Base-by-base conservation (phyloP, 1,140 invertebrate genomes). In the Drosophila bocki region DNA sequence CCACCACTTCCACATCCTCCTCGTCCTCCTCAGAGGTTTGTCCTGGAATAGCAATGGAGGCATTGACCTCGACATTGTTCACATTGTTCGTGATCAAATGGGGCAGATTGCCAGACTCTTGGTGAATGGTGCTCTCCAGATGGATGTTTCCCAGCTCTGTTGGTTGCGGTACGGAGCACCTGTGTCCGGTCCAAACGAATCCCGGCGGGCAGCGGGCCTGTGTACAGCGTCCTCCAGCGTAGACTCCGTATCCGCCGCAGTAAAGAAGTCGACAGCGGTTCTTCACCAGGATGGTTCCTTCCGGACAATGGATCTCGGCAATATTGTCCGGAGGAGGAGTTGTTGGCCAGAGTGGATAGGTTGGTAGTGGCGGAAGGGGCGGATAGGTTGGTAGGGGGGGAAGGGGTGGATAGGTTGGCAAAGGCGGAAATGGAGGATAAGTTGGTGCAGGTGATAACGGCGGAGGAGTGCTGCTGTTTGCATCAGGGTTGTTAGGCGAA, bases 51-150 rank as follows among this genome's bases (percentile, higher is more conserved):
- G 59, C 41, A 15, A 91, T 59, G 0, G 87, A 79, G 4, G 87
- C 79, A 63, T 91, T 91, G 3, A 91, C 75, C 7, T 44, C 2
- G 22, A 91, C 17, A 22, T 85, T 84, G 15, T 90, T 83, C 1
- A 72, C 58, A 70, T 85, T 82, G 22, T 81, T 84, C 0, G 83
- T 26, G 8, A 76, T 41, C 17, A 90, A 32, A 15, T 80, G 42
- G 0, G 80, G 61, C 3, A 26, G 29, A 3, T 26, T 15, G 32
- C 75, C 54, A 0, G 56, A 7, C 3, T 53, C 29, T 26, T 62
- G 48, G 7, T 54, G 29, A 12, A 80, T 54, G 2, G 51, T 80
- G 45, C 33, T 65, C n/a, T 84, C 53, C 0, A 92, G 26, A n/a
- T 86, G 62, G 48, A 84, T 69, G 9, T 64, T 50, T 15, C 35